Evolutionary conservation across 1,140 invertebrate genomes (phyloP), one percentile per base, ranked within the genome.

Genomic region (Bombus waltoni): DNA sequence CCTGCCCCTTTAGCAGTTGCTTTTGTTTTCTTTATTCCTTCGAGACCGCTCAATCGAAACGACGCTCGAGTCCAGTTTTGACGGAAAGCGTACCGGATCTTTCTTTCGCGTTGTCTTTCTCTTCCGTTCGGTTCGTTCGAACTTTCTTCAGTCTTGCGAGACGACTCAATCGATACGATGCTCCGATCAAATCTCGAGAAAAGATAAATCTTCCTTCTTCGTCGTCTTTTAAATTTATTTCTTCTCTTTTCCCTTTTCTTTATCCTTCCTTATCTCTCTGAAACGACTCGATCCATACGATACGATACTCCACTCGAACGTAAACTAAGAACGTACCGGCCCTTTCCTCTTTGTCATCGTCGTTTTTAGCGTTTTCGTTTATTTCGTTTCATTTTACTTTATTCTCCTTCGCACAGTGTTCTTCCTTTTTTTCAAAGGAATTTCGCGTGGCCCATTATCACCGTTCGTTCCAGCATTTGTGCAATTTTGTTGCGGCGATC

Each of bases 401-500:
- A 62, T n/a, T 62, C 59, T n/a, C 11, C 59, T 13, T 62, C 28
- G 59, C 28, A n/a, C 59, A 11, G 10, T 62, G 11, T 66, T 42
- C 35, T 32, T 77, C 44, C 28, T 25, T 38, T 22, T 32, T 44
- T 76, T 42, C 74, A 79, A 71, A 5, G 66, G 38, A 53, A 44
- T 84, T 70, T 35, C 77, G n/a, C 40, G 53, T 62, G 53, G 57
- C 40, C 82, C 62, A 78, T 83, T 83, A 83, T 57, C 82, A 57
- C 38, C 38, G 62, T 35, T 76, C 81, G 86, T 75, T 87, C 73
- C 74, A 70, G 74, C 74, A 57, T 83, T 70, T 81, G 76, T 86
- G 62, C 83, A 89, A 89, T 88, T 89, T 89, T 82, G 87, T 86
- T 82, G 87, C 76, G 13, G n/a, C 22, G 78, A 66, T 75, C 86